Conservation (phyloP, 1,140 invertebrate species). For the Mycetomoellerius zeteki region DNA sequence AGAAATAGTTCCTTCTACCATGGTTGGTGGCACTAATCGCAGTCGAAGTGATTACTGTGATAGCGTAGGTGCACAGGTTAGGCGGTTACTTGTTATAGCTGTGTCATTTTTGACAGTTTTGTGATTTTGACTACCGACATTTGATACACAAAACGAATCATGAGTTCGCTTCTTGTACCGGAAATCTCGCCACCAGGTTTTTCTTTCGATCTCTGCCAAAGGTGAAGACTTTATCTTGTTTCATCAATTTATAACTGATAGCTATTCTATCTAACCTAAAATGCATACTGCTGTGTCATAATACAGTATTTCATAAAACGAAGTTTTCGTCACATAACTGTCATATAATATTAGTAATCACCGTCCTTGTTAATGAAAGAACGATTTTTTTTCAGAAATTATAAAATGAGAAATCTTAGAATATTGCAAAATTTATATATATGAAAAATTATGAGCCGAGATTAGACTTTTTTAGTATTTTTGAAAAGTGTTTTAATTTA, state of each 20-base stretch:
- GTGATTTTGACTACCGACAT: neutral
- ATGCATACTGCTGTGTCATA: slow-evolving; percentile 83
- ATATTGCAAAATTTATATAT: no score
- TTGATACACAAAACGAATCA: slow-evolving; percentile 72
- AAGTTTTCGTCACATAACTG: neutral
- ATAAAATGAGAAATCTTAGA: no score
- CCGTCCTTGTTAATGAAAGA: neutral
- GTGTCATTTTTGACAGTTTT: slow-evolving; percentile 2
- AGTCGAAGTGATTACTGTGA: no score
- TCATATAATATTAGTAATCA: no score
- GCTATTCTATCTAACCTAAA: slow-evolving; percentile 76
- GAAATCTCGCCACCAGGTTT: slow-evolving; percentile 91
- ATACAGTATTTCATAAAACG: slow-evolving; percentile 58
- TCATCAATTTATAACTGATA: neutral
- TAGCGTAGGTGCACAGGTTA: no score
- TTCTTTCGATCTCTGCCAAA: slow-evolving; percentile 94
- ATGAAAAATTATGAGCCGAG: no score
- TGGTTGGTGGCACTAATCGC: no score
- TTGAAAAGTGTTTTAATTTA: no score
- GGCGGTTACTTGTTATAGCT: neutral
- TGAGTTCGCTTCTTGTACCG: slow-evolving; percentile 90
- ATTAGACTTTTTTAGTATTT: no score
- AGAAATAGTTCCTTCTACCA: no score
- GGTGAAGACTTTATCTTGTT: slow-evolving; percentile 87
- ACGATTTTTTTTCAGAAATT: neutral